Percentiles rank a stretch among this genome's conserved stretches.
Conservation (phyloP, 2,113 vertebrate genomes). For the Micronycteris hirsuta region DNA sequence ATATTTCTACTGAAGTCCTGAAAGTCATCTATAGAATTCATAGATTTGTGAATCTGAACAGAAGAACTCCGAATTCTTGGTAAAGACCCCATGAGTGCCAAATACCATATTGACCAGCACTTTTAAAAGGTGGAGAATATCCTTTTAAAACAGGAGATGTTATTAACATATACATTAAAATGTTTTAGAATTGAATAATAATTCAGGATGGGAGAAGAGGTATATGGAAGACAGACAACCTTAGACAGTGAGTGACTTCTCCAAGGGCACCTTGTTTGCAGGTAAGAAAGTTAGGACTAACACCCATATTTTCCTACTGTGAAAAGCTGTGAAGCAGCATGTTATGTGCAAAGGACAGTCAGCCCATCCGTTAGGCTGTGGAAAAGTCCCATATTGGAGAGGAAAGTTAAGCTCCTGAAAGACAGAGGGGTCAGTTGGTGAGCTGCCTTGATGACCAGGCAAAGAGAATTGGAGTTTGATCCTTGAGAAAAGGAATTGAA, state of each 20-base stretch:
- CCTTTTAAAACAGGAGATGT: not conserved
- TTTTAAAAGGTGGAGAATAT: not conserved
- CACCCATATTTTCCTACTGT: not conserved
- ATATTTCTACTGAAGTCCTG: not conserved
- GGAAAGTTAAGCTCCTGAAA: not conserved
- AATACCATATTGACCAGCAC: not conserved
- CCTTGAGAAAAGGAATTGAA: conserved; percentile 6
- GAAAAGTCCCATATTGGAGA: not conserved
- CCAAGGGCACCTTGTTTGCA: not conserved
- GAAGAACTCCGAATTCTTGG: not conserved
- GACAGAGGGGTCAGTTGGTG: not conserved
- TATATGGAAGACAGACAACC: not conserved
- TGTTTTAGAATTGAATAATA: not conserved
- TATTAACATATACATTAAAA: not conserved
- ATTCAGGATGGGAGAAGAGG: not conserved
- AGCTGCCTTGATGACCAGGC: not conserved
- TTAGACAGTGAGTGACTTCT: not conserved
- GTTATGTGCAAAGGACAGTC: not conserved
- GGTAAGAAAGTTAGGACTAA: not conserved
- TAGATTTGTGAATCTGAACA: not conserved
- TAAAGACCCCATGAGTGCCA: not conserved
- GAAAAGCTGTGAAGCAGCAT: not conserved
- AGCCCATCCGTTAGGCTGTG: not conserved
- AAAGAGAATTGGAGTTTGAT: conserved; percentile 11
- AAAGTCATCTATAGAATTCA: not conserved